Percentiles rank a stretch among this genome's conserved stretches.
phyloP scores from a whole-genome alignment of 2,113 vertebrate species.

The Suncus etruscus region DNA sequence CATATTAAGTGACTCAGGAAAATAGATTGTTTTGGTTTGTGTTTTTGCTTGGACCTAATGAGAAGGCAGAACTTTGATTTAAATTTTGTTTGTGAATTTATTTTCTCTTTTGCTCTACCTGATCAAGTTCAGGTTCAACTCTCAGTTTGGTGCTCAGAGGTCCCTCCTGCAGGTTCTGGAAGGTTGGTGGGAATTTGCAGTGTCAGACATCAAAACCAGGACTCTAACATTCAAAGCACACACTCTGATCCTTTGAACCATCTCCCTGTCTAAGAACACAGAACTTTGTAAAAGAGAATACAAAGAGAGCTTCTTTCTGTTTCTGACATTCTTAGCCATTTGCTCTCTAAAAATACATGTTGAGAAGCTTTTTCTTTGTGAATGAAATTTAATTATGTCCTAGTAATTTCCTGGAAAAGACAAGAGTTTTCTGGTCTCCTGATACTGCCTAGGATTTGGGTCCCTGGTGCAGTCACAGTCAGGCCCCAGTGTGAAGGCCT shows the following conservation, averaged over 20 bases:
- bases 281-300: not conserved
- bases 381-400: slow-evolving; percentile 67
- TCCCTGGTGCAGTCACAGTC: slow-evolving; percentile 64
- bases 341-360: slow-evolving; percentile 51
- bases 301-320: not conserved
- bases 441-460: slow-evolving; percentile 54
- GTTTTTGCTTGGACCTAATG: not conserved
- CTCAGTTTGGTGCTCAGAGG: no score
- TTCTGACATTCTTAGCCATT: not conserved
- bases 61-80: not conserved
- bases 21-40: not conserved
- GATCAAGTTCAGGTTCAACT: no score
- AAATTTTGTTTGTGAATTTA: no score
- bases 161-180: no score
- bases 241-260: no score
- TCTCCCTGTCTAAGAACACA: not conserved
- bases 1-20: slow-evolving; percentile 25
- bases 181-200: no score
- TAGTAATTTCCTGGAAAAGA: slow-evolving; percentile 75
- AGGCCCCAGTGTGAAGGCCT: slow-evolving; percentile 69
- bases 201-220: no score
- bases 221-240: no score
- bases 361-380: slow-evolving; percentile 67
- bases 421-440: slow-evolving; percentile 76
- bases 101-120: no score